Evolutionary conservation across 2,888 invertebrate genomes (phyloP).

Genomic region (Subacronicta megacephala): DNA sequence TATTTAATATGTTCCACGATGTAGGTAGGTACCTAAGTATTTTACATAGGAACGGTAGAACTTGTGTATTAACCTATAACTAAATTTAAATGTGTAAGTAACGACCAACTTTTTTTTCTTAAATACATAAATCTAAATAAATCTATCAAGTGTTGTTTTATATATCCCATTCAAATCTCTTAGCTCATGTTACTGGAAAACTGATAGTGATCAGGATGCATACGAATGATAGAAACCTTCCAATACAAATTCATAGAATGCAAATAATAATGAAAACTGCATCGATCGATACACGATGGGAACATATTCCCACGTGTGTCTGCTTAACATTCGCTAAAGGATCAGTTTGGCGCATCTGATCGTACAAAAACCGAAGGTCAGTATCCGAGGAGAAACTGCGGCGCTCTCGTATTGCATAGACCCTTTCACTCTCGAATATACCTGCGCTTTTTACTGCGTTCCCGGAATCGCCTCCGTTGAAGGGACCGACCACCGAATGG

Average conservation of each 20-base stretch:
- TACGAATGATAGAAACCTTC: conserved; percentile 29
- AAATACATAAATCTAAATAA: background rate
- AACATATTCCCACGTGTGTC: conserved; percentile 85
- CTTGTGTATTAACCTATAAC: too few species aligned
- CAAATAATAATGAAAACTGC: conserved; percentile 78
- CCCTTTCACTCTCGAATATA: conserved; percentile 89
- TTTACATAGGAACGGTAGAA: too few species aligned
- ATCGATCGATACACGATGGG: conserved; percentile 69
- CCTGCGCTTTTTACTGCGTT: conserved; percentile 87
- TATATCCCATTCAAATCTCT: conserved; percentile 2
- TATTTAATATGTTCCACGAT: too few species aligned
- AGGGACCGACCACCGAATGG: conserved; percentile 59
- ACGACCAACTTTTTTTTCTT: background rate
- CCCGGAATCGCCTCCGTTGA: conserved; percentile 77
- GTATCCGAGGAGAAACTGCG: conserved; percentile 81
- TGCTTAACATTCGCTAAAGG: conserved; percentile 78
- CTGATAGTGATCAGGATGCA: conserved; percentile 42
- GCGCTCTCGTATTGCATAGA: conserved; percentile 86
- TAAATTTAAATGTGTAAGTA: too few species aligned
- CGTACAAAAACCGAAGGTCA: conserved; percentile 85
- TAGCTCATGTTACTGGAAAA: conserved; percentile 26
- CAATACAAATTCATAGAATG: conserved; percentile 66
- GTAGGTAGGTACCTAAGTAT: too few species aligned
- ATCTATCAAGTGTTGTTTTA: conserved; percentile 5
- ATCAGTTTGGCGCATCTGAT: conserved; percentile 78